Conservation (phyloP, 37 sponge, comb jelly and placozoan genomes). For the Beroe forskalii region DNA sequence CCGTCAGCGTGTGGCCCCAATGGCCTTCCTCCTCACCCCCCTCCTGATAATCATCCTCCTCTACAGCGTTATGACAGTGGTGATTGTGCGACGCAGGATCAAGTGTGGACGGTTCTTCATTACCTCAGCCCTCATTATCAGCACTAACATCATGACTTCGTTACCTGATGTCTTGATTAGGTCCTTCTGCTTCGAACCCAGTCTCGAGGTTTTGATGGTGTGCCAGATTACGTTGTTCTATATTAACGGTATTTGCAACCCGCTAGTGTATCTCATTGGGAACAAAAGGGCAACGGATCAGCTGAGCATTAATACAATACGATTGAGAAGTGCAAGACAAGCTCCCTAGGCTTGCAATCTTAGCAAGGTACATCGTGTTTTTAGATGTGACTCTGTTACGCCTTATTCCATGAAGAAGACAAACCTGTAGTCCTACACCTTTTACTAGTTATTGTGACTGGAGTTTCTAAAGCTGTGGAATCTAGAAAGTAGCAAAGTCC, state of each 20-base stretch:
- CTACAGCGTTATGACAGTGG: neutral
- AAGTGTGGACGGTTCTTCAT: neutral
- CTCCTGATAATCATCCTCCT: neutral
- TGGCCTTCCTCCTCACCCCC: conserved; percentile 5
- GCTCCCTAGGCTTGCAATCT: too few species aligned
- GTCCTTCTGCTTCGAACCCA: neutral
- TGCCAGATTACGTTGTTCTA: neutral
- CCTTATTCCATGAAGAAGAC: too few species aligned
- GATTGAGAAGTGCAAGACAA: too few species aligned
- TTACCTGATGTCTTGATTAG: neutral
- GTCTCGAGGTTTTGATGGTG: neutral
- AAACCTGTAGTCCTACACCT: too few species aligned
- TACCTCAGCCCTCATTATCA: neutral
- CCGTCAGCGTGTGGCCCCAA: neutral
- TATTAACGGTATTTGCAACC: conserved; percentile 52
- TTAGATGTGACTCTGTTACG: too few species aligned
- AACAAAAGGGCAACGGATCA: neutral
- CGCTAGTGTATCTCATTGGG: conserved; percentile 2
- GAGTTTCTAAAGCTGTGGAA: too few species aligned
- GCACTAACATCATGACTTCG: neutral
- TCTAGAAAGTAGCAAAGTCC: too few species aligned
- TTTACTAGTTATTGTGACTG: too few species aligned
- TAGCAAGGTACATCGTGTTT: too few species aligned
- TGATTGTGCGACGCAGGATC: conserved; percentile 18
- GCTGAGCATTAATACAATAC: too few species aligned